phyloP scores from a whole-genome alignment of 2,888 invertebrate genomes.

The Incurvaria masculella region DNA sequence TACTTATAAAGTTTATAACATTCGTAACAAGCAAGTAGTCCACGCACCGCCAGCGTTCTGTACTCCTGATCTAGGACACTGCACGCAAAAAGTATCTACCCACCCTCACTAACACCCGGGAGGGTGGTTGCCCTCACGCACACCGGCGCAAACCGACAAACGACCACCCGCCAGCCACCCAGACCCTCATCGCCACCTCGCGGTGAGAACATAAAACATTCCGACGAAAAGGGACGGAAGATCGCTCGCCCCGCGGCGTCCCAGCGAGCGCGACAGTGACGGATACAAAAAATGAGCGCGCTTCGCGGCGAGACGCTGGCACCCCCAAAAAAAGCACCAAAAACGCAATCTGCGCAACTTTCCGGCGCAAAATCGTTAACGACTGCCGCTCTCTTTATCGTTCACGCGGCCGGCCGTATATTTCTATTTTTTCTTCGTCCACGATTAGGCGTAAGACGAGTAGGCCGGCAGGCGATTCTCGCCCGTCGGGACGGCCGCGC shows the following conservation, averaged over 20 bases:
- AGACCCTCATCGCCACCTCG: constrained; percentile 13
- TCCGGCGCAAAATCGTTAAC: constrained; percentile 60
- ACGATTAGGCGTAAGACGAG: constrained; percentile 47
- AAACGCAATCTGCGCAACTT: constrained; percentile 60
- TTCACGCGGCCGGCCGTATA: constrained; percentile 53
- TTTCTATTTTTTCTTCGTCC: constrained; percentile 54
- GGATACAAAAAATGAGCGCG: constrained; percentile 46
- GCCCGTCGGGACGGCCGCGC: constrained; percentile 1
- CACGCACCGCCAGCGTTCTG: no score
- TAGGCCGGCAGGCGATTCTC: background rate
- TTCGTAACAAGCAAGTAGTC: no score
- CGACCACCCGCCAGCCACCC: constrained; percentile 12
- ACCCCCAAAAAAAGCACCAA: constrained; percentile 58
- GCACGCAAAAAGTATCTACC: background rate
- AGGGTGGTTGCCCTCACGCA: constrained; percentile 39
- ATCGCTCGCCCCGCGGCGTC: constrained; percentile 28
- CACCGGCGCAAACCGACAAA: constrained; percentile 20
- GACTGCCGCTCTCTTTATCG: constrained; percentile 56
- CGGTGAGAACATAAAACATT: constrained; percentile 17
- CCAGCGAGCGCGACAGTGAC: constrained; percentile 45
- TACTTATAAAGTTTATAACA: no score
- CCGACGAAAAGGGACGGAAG: constrained; percentile 28
- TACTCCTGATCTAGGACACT: background rate
- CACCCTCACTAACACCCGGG: background rate
- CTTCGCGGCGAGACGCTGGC: constrained; percentile 49